Base-by-base conservation (phyloP, 1,140 invertebrate species). In the Drosophila oshimai region DNA sequence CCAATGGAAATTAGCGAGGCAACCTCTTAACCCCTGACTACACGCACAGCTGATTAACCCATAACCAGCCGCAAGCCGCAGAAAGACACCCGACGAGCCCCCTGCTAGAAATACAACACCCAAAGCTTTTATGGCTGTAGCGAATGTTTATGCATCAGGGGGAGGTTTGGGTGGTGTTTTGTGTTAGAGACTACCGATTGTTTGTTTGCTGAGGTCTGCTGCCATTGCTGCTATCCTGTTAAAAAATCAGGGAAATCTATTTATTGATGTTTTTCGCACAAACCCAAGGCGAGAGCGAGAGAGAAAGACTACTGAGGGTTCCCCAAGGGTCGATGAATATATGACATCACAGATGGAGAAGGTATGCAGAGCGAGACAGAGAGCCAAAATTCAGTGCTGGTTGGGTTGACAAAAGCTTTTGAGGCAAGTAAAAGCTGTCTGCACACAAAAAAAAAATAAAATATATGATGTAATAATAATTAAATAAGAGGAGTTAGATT, bases 201-300 rank as follows among this genome's bases (percentile, higher is more conserved):
- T 55, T 26, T 64, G 17, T 36, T 53, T 31, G 24, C 20, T 34
- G 33, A 22, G 22, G 15, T 31, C 12, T 29, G 58, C 28, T 42
- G 41, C 18, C 17, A 6, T 54, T 89, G 54, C 87, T 89, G 87
- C 72, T 84, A 80, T 89, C 87, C 87, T 89, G 87, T 89, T 89
- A 74, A 87, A 89, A 89, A 89, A 89, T 88, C 87, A 90, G 87
- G 87, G 81, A 89, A 89, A 89, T 89, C 87, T 90, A 89, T 89
- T 89, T 89, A 89, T 89, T 84, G 87, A 90, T 80, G 83, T 89
- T 89, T 89, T 89, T 78, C 76, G 61, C 54, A 34, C 49, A 51
- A 17, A 37, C 10, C 28, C 39, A 36, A 5, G 9, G 33, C 9
- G 36, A 4, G 24, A 37, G 69, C 4, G 55, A 71, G n/a, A 6